These are phyloP conservation scores for Gasterosteus aculeatus DNA, from an alignment of 2,113 vertebrate genomes.

Conservation along the genomic window DNA sequence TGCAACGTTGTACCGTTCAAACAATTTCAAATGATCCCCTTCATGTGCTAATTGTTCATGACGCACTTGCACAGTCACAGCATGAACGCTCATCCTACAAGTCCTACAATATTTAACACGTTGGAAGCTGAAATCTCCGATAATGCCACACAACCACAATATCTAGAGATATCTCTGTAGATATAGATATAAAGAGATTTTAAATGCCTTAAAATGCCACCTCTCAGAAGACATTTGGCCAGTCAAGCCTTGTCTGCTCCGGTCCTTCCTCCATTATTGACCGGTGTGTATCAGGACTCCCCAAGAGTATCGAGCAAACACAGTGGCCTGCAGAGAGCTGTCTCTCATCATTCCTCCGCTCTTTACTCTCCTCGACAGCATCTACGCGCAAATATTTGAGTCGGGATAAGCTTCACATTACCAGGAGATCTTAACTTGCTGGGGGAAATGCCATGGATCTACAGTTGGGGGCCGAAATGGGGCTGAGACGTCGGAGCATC, in stretches of 20 bases:
- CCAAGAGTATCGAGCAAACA: conserved; percentile 72
- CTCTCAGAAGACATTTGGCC: conserved; percentile 9
- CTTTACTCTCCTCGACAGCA: conserved; percentile 70
- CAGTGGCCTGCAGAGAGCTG: conserved; percentile 67
- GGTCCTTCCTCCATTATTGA: conserved; percentile 65
- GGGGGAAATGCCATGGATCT: conserved; percentile 46
- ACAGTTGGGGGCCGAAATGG: conserved; percentile 35
- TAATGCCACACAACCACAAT: background rate
- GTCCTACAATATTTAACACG: background rate
- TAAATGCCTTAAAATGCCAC: background rate
- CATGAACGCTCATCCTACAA: background rate
- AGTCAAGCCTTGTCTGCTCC: conserved; percentile 13
- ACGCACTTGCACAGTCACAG: background rate
- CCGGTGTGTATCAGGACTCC: conserved; percentile 66
- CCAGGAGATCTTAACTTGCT: conserved; percentile 52
- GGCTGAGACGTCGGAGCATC: conserved; percentile 35
- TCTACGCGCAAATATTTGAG: conserved; percentile 74
- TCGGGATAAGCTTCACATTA: conserved; percentile 74
- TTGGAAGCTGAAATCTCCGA: background rate
- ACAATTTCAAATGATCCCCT: background rate
- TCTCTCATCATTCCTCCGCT: conserved; percentile 59
- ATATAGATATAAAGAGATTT: too few relatives aligned
- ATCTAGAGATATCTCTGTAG: too few relatives aligned
- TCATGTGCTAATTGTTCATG: background rate
- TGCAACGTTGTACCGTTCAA: background rate